Evolutionary conservation across 2,113 vertebrate genomes (phyloP), one percentile per base, ranked within the genome.

Genomic region (Cervus canadensis): DNA sequence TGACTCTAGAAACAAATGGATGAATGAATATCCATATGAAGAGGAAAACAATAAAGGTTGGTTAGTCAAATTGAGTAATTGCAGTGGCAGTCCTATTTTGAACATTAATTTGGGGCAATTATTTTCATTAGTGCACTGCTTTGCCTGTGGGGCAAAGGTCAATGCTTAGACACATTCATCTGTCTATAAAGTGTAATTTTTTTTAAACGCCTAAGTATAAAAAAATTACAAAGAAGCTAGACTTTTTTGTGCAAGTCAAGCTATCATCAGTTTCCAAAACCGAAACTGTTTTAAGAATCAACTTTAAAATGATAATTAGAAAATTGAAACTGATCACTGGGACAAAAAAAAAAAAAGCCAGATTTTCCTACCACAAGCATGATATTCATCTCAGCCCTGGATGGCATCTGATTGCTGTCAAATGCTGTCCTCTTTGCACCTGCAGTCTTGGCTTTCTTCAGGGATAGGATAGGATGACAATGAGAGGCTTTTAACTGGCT

Each of bases 21-120:
- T 98, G 98, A 98, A 97, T 98, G 98, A 98, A 95, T 98, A 96
- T 97, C 98, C 98, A 91, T 98, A 98, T 98, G 99, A 99, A 99
- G 98, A 98, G 98, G 98, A 99, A 99, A 98, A 97, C 98, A 94
- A 97, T 98, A 98, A 99, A 99, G 98, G 99, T 99, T 95, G 45
- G 99, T 98, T 97, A 91, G 90, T 71, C 13, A 94, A 1, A 33
- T n/a, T 40, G 0, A n/a, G 4, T 45, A 50, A 84, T 33, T 74
- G 23, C 15, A 9, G 19, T 30, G 30, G 83, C 88, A 95, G 30
- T 54, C 60, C 23, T 67, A 3, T 67, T 52, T 89, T 82, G 40
- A 87, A 50, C 21, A 6, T 36, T 71, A 52, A 7, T 62, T 96
- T 17, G 26, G 50, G 43, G n/a, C 59, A 23, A 23, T 71, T 62